Conservation (phyloP, 1,140 invertebrate species). For the Goniozus legneri region DNA sequence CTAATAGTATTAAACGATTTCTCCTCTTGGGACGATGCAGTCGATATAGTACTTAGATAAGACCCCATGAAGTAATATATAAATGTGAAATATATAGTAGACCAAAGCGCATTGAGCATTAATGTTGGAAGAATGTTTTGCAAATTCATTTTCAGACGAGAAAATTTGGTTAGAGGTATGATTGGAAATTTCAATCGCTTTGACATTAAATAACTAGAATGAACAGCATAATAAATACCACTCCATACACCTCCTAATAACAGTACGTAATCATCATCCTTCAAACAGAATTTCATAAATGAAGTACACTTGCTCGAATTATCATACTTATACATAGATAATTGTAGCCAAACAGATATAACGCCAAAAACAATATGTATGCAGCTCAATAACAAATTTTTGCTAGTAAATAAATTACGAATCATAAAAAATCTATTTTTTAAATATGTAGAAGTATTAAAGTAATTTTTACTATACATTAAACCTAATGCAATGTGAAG, state of each 20-base stretch:
- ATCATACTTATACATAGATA: constrained; percentile 57
- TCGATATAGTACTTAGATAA: constrained; percentile 30
- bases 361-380: constrained; percentile 60
- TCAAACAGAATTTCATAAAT: constrained; percentile 40
- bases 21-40: constrained; percentile 30
- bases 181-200: constrained; percentile 58
- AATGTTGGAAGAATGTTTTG: constrained; percentile 57
- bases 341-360: constrained; percentile 60
- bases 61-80: constrained; percentile 60
- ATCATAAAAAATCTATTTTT: constrained; percentile 63
- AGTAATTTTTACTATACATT: constrained; percentile 59
- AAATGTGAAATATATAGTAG: constrained; percentile 59
- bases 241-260: constrained; percentile 66
- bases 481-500: constrained; percentile 59
- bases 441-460: constrained; percentile 52
- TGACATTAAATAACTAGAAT: constrained; percentile 52
- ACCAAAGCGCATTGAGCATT: constrained; percentile 58
- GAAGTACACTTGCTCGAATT: constrained; percentile 42
- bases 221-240: constrained; percentile 65
- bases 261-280: constrained; percentile 60
- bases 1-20: constrained; percentile 55
- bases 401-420: constrained; percentile 58
- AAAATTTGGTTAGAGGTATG: constrained; percentile 64
- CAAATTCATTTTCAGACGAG: constrained; percentile 61
- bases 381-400: constrained; percentile 57